Percentiles rank a stretch among this genome's conserved stretches.
phyloP scores from a whole-genome alignment of 2,797 vertebrate species.

The Luscinia luscinia region DNA sequence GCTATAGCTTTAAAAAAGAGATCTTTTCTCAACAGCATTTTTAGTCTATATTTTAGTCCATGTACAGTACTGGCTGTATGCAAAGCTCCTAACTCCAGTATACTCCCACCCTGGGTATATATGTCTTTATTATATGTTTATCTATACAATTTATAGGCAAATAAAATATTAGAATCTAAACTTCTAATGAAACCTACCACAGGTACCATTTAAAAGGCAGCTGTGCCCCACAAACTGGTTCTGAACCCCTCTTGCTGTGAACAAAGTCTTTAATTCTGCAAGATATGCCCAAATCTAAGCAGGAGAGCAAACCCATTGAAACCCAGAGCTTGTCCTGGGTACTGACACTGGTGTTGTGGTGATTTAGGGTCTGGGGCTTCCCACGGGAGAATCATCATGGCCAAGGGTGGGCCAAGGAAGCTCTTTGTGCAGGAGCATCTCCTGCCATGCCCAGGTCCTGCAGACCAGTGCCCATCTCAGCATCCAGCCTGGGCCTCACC shows the following conservation, averaged over 20 bases:
- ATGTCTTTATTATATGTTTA: not conserved
- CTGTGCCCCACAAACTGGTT: not conserved
- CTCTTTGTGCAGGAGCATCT: not conserved
- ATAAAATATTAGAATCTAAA: not conserved
- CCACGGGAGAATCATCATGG: fast-evolving
- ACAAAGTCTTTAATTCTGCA: fast-evolving
- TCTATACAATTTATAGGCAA: not conserved
- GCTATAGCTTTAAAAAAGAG: not conserved
- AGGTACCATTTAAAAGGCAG: not conserved
- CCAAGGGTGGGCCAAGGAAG: not conserved
- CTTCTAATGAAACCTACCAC: not conserved
- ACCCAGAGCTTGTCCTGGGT: not conserved
- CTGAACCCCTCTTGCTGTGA: not conserved
- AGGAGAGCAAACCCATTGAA: not conserved
- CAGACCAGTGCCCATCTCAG: not conserved
- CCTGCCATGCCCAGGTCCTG: not conserved
- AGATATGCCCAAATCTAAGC: not conserved
- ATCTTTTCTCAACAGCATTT: not conserved
- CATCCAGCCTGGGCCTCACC: not conserved
- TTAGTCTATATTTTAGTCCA: not conserved
- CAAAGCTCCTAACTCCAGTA: not conserved
- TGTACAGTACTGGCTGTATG: not conserved
- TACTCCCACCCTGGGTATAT: not conserved
- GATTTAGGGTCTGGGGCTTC: not conserved
- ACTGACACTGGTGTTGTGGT: not conserved